Base-by-base conservation (phyloP, 2,797 vertebrate genomes). In the Eurystomus glaucurus region DNA sequence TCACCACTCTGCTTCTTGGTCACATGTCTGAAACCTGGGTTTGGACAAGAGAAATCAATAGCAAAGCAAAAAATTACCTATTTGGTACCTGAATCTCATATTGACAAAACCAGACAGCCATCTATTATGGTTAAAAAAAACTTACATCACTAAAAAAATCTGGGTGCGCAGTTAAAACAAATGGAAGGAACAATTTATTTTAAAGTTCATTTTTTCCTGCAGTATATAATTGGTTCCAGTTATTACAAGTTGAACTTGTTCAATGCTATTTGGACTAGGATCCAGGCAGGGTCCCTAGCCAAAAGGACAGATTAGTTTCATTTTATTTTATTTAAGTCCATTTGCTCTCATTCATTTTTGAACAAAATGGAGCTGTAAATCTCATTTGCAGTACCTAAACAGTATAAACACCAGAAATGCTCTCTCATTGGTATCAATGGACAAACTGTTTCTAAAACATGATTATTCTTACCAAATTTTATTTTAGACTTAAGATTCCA, bases 221-320 rank as follows among this genome's bases (percentile, higher is more conserved):
- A 3, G 55, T 65, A 31, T 26, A 35, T 51, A 57, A 75, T 83
- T 45, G 25, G 41, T 64, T 90, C 60, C 50, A 80, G 25, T 86
- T 86, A 46, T 78, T 77, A 64, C 33, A 61, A 96, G 65, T 20
- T 82, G 52, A 89, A 88, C 69, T 95, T 89, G 62, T 10, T 80
- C 75, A 81, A 0, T 62, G 14, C 19, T 95, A 28, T 78, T 92
- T 90, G 78, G 68, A 64, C 62, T 77, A 77, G 72, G 62, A 76
- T 79, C 85, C 7, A 0, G 60, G 88, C 9, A 84, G 81, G 68
- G 25, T 74, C 80, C 88, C 45, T 79, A 87, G 88, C 86, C 94
- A 92, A 90, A 93, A 95, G 85, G 77, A 82, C 46, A 94, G 91
- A 95, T 92, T 80, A 91, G 66, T 88, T 95, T 88, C 83, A 76